Evolutionary conservation across 2,888 invertebrate species (phyloP).

Genomic region (Tethea ocularis): DNA sequence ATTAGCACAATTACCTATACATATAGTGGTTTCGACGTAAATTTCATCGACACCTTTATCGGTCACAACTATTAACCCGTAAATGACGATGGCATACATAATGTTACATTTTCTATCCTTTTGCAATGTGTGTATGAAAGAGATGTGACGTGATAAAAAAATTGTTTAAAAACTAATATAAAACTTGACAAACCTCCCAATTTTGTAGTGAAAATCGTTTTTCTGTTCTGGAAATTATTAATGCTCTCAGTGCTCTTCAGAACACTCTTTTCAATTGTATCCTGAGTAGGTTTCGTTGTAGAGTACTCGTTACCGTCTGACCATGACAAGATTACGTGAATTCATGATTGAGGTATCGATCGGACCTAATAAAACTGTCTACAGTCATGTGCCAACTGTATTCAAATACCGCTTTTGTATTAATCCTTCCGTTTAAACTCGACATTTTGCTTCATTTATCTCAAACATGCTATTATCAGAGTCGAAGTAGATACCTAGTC

Average conservation of each 20-base stretch:
- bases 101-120: too few relatives aligned
- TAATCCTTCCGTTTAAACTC: background rate
- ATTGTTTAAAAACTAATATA: too few relatives aligned
- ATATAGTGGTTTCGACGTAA: too few relatives aligned
- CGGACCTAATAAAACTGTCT: slow-evolving; percentile 7
- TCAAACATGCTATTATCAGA: background rate
- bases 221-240: background rate
- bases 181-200: background rate
- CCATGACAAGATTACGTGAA: slow-evolving; percentile 2
- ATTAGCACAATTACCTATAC: too few relatives aligned
- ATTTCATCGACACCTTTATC: too few relatives aligned
- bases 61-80: too few relatives aligned
- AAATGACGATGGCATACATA: too few relatives aligned
- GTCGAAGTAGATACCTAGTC: too few relatives aligned
- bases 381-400: background rate
- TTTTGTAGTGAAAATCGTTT: background rate
- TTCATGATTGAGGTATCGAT: slow-evolving; percentile 2
- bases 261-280: background rate
- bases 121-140: too few relatives aligned
- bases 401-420: background rate
- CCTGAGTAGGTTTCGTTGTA: slow-evolving; percentile 1
- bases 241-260: background rate
- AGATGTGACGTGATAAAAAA: too few relatives aligned
- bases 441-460: background rate
- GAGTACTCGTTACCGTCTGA: background rate